These are phyloP conservation scores for Acrobasis consociella DNA, from an alignment of 2,888 invertebrate genomes.

Conservation along the genomic window DNA sequence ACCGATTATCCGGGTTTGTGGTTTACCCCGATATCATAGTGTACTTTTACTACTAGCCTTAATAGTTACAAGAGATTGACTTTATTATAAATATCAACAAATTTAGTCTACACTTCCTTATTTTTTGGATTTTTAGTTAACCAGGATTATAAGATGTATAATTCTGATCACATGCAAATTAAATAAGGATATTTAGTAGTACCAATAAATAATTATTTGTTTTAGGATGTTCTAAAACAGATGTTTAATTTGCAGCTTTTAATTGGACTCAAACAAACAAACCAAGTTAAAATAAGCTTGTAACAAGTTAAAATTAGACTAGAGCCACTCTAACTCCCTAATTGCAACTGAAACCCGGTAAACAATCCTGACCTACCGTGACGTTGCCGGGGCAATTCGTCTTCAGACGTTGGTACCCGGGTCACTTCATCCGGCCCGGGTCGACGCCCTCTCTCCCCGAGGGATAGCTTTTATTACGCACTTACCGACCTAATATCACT, in stretches of 20 bases:
- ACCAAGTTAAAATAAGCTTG: not conserved
- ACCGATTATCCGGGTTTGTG: slow-evolving; percentile 13
- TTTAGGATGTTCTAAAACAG: not conserved
- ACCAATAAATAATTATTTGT: no score
- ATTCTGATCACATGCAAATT: no score
- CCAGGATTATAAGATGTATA: no score
- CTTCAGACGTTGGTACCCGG: slow-evolving; percentile 34
- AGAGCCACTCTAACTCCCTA: slow-evolving; percentile 1
- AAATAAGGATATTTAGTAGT: no score
- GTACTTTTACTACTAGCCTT: no score
- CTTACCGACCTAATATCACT: slow-evolving; percentile 1
- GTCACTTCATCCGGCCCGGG: slow-evolving; percentile 39
- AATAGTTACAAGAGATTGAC: no score
- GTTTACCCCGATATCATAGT: not conserved
- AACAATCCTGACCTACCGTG: slow-evolving; percentile 37
- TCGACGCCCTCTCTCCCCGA: slow-evolving; percentile 27
- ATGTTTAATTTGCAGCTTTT: not conserved
- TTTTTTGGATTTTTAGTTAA: no score
- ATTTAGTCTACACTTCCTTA: no score
- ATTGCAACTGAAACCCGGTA: slow-evolving; percentile 20
- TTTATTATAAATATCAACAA: no score
- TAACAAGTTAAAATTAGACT: slow-evolving; percentile 7
- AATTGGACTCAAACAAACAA: not conserved
- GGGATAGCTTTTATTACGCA: slow-evolving; percentile 24
- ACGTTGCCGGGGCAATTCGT: slow-evolving; percentile 37